Conservation (phyloP, 2,888 invertebrate genomes). For the Stramonita haemastoma region DNA sequence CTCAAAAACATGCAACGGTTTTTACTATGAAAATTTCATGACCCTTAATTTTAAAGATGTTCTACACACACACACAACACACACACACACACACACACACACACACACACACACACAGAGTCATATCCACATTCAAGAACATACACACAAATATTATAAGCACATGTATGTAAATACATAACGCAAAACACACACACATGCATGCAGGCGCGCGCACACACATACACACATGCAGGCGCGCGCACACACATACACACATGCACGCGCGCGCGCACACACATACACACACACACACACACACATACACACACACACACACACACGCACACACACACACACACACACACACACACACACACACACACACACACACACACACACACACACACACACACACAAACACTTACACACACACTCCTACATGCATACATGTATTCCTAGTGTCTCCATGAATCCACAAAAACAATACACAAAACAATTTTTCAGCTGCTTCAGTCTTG, state of each 20-base stretch:
- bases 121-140: neutral
- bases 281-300: constrained; percentile 16
- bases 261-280: constrained; percentile 9
- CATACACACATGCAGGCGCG: neutral
- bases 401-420: neutral
- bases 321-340: neutral
- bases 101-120: neutral
- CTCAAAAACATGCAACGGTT: no score
- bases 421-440: neutral
- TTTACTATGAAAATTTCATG: no score
- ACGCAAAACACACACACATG: neutral
- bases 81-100: neutral
- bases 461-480: no score
- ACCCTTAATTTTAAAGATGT: no score
- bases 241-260: neutral
- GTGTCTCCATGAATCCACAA: neutral
- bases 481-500: no score
- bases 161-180: neutral
- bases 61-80: neutral
- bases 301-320: neutral
- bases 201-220: neutral
- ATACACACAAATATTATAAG: neutral
- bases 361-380: constrained; percentile 13
- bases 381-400: constrained; percentile 10
- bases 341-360: constrained; percentile 25